phyloP scores from a whole-genome alignment of 2,113 vertebrate species.

The Sporophila hypoxantha region DNA sequence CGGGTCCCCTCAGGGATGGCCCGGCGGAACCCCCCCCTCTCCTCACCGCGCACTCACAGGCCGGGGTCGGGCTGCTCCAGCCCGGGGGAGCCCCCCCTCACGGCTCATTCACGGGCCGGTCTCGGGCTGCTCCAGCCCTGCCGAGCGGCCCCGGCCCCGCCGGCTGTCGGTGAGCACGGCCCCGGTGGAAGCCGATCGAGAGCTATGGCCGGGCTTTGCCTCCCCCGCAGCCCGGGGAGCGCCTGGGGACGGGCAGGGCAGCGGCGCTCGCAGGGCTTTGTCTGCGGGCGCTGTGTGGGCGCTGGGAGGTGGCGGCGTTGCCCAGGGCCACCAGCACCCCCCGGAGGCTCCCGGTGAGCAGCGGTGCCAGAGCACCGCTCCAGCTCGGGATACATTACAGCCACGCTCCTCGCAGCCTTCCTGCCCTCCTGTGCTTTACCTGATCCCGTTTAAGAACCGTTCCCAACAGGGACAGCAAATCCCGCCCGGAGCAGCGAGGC shows the following conservation, averaged over 20 bases:
- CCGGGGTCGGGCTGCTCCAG: background rate
- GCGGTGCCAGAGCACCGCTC: background rate
- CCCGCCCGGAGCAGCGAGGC: background rate
- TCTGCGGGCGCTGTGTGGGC: background rate
- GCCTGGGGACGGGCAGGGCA: accelerated
- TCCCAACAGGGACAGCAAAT: background rate
- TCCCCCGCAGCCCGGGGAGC: background rate
- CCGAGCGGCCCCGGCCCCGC: background rate
- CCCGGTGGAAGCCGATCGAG: background rate
- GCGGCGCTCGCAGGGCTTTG: background rate
- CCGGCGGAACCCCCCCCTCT: background rate
- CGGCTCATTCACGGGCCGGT: background rate
- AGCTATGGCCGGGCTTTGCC: background rate
- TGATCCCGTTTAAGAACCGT: accelerated
- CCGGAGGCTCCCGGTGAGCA: accelerated
- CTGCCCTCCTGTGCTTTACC: background rate
- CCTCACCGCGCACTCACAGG: background rate
- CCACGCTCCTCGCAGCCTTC: accelerated
- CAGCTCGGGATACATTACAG: accelerated
- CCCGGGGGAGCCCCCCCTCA: background rate
- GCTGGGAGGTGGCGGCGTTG: accelerated
- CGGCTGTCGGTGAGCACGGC: background rate
- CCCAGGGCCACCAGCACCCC: background rate
- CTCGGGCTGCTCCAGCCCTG: accelerated
- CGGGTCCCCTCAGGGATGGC: background rate